Base-by-base conservation (phyloP, 2,113 vertebrate genomes). In the Gasterosteus aculeatus region DNA sequence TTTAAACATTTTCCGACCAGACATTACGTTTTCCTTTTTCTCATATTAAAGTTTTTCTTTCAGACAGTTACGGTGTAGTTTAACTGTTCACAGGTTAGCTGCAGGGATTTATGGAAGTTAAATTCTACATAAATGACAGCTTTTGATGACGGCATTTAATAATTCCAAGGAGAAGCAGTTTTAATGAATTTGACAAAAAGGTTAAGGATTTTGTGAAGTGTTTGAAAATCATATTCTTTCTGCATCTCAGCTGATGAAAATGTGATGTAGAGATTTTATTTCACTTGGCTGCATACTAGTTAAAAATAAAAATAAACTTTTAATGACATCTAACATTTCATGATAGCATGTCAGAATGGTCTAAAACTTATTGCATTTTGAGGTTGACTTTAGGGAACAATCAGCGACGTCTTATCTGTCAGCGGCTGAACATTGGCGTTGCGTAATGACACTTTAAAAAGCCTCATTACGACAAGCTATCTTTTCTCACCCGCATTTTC, bases 361-460 rank as follows among this genome's bases (percentile, higher is more conserved):
- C 79, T 62, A 49, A 83, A 85, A 80, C 81, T 66, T 46, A 64
- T 70, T 75, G 78, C 47, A 70, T 78, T 85, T 66, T 61, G 69
- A 3, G 77, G 77, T 65, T 44, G 69, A 79, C 69, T 60, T 80
- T 78, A 62, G 51, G 69, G 64, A 82, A 57, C 62, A 60, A 69
- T 68, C 79, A 75, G 65, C 63, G 62, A 76, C 51, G 67, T 84
- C 78, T 77, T 73, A 46, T 85, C 85, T 85, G 81, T 91, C 86
- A 84, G 78, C 86, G 69, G 69, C 82, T 47, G 59, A 79, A 77
- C 81, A 66, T 86, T 88, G 64, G 63, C 10, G 73, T 83, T 58
- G 63, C 22, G 64, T 85, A 87, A 81, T 80, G 86, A 83, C 81
- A 82, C 83, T 72, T 64, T 85, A 84, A 87, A 85, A 86, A 85